phyloP scores from a whole-genome alignment of 2,888 invertebrate genomes.

The Habrosyne pyritoides region DNA sequence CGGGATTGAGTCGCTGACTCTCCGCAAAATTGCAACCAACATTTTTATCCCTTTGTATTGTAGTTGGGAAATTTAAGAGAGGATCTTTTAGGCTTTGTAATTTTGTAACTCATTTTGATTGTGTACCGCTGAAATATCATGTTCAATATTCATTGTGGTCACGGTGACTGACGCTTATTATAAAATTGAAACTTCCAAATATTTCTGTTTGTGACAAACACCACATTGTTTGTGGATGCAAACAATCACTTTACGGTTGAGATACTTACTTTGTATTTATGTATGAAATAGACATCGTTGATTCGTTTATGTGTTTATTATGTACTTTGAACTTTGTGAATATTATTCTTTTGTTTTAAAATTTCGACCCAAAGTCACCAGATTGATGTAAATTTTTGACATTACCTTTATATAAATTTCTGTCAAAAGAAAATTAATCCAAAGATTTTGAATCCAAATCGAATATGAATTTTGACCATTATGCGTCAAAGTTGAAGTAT shows the following conservation, averaged over 20 bases:
- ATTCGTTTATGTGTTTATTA: background rate
- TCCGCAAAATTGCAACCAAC: constrained; percentile 72
- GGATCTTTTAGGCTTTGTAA: constrained; percentile 65
- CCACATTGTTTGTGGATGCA: constrained; percentile 27
- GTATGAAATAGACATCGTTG: background rate
- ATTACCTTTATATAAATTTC: too few species aligned
- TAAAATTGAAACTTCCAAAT: constrained; percentile 41
- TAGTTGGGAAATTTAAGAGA: constrained; percentile 66
- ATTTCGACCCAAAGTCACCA: too few species aligned
- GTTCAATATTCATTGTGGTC: constrained; percentile 47
- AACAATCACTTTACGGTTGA: constrained; percentile 16
- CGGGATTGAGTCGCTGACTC: constrained; percentile 65
- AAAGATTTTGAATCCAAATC: too few species aligned
- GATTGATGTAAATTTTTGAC: too few species aligned
- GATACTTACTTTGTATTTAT: background rate
- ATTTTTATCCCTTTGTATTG: constrained; percentile 77
- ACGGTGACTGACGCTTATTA: constrained; percentile 40
- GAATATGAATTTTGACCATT: too few species aligned
- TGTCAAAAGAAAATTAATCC: too few species aligned
- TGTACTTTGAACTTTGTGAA: constrained; percentile 10
- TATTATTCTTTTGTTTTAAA: constrained; percentile 10
- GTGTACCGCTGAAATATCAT: constrained; percentile 49
- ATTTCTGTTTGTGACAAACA: constrained; percentile 34
- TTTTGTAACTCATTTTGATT: constrained; percentile 65
- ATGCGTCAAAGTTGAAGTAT: background rate